Conservation (phyloP, 2,888 invertebrate species). For the Eurytoma adleriae region DNA sequence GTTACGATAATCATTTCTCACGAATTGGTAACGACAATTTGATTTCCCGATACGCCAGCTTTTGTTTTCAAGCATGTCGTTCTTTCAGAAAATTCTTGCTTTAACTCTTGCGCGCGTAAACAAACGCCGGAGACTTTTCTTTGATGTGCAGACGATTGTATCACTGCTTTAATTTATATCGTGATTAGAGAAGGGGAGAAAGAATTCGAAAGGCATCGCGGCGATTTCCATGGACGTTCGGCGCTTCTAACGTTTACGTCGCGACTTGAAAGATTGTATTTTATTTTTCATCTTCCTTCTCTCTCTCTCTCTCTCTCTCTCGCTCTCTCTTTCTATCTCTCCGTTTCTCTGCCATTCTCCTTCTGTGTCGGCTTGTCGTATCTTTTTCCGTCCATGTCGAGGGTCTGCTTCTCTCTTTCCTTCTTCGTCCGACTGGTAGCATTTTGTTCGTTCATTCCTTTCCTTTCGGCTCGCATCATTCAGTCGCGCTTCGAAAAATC, state of each 20-base stretch:
- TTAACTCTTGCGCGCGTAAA: slow-evolving; percentile 15
- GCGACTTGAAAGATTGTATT: slow-evolving; percentile 37
- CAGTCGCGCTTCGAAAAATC: slow-evolving; percentile 32
- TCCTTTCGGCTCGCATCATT: slow-evolving; percentile 3
- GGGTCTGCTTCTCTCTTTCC: slow-evolving; percentile 32
- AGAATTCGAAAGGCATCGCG: slow-evolving; percentile 35
- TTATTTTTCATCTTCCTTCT: slow-evolving; percentile 28
- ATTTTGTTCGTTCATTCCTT: slow-evolving; percentile 54
- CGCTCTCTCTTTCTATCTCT: slow-evolving; percentile 2
- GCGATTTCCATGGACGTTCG: slow-evolving; percentile 43
- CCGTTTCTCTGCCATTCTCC: slow-evolving; percentile 44
- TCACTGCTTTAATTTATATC: slow-evolving; percentile 44
- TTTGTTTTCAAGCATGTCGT: neutral
- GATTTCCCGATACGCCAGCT: neutral
- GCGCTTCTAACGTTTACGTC: slow-evolving; percentile 9
- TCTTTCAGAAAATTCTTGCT: neutral
- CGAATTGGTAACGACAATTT: neutral
- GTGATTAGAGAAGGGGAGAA: neutral
- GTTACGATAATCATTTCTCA: slow-evolving; percentile 27
- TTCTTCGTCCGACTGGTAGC: slow-evolving; percentile 34
- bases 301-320: neutral
- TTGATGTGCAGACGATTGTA: slow-evolving; percentile 40
- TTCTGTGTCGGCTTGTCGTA: slow-evolving; percentile 49
- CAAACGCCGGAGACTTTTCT: slow-evolving; percentile 45
- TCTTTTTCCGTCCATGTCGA: slow-evolving; percentile 52